These are phyloP conservation scores for Trinorchestia longiramus DNA, from an alignment of 1,140 invertebrate genomes.

Conservation along the genomic window DNA sequence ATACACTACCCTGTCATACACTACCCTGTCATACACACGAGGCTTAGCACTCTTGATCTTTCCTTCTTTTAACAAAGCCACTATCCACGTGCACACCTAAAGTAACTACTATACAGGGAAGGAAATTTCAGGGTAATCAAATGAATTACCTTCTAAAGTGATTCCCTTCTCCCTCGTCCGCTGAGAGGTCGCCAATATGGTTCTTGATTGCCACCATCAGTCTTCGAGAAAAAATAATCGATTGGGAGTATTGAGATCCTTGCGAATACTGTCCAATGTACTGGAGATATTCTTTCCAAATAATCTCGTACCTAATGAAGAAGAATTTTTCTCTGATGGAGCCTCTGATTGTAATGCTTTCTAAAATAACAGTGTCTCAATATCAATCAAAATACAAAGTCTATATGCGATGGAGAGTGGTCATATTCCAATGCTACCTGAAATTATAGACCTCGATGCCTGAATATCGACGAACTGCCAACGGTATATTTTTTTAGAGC, in stretches of 20 bases:
- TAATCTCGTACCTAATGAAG: too few relatives aligned
- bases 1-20: neutral
- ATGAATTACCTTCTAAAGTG: conserved; percentile 25
- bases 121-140: neutral
- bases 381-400: too few relatives aligned
- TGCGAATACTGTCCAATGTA: neutral
- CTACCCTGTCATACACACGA: neutral
- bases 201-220: conserved; percentile 18
- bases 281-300: too few relatives aligned
- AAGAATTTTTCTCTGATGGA: too few relatives aligned
- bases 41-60: neutral
- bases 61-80: neutral
- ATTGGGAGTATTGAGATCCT: neutral
- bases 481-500: too few relatives aligned
- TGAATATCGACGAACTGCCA: too few relatives aligned
- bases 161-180: neutral
- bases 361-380: too few relatives aligned
- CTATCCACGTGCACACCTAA: neutral
- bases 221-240: neutral
- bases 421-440: too few relatives aligned
- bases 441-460: too few relatives aligned
- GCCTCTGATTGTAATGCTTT: too few relatives aligned
- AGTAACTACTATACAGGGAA: neutral
- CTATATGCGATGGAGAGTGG: too few relatives aligned
- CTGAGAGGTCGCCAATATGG: neutral